A percentile compares a stretch with the other conserved stretches of the same genome.
These are phyloP conservation scores for Limosa lapponica DNA, from an alignment of 2,797 vertebrate species.

Conservation along the genomic window DNA sequence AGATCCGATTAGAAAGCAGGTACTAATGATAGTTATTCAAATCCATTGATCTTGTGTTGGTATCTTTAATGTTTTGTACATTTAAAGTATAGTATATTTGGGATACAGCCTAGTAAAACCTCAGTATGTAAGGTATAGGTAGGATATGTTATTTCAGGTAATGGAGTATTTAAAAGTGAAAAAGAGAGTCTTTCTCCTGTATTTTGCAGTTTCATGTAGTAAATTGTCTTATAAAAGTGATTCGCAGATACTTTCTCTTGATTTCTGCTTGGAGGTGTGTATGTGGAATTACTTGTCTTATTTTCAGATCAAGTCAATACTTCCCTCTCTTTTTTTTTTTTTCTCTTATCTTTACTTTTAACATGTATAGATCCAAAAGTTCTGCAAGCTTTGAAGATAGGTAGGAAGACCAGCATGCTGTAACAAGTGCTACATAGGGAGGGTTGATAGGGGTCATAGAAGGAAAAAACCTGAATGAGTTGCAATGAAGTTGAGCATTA, in stretches of 20 bases:
- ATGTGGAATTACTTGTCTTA: background rate
- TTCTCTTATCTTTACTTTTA: background rate
- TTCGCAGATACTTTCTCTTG: background rate
- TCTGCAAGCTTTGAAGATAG: background rate
- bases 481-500: background rate
- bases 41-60: background rate
- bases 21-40: slow-evolving; percentile 51
- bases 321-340: background rate
- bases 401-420: background rate
- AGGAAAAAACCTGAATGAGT: background rate
- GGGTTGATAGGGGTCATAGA: background rate
- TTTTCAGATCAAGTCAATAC: background rate
- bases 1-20: slow-evolving; percentile 96
- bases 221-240: background rate
- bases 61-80: background rate
- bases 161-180: background rate
- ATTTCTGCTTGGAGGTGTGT: background rate
- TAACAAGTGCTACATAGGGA: background rate
- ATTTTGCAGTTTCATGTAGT: background rate
- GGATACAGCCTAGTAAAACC: background rate
- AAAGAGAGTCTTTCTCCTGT: background rate
- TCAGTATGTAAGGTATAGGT: background rate
- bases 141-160: background rate
- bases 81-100: background rate
- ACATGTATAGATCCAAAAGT: background rate